These are phyloP conservation scores for Himalopsyche tibetana DNA, from an alignment of 2,888 invertebrate species.

Conservation along the genomic window DNA sequence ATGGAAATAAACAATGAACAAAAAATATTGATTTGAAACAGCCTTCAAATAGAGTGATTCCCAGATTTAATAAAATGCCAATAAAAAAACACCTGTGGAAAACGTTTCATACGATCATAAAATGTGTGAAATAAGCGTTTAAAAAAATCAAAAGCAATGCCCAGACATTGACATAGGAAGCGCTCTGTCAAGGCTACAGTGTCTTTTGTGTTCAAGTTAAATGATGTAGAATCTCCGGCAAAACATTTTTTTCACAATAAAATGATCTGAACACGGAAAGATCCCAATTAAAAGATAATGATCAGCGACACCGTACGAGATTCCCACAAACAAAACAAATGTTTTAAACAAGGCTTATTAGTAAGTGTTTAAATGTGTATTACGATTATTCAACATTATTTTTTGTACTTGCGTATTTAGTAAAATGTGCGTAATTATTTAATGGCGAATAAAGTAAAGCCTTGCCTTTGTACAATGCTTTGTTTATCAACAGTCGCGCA, in stretches of 20 bases:
- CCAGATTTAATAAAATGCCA: not conserved
- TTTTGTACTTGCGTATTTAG: not conserved
- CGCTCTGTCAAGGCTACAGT: not conserved
- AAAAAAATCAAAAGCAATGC: not conserved
- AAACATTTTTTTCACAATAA: not conserved
- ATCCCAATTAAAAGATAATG: conserved; percentile 30
- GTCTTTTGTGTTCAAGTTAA: conserved; percentile 14
- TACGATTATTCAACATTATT: too few species aligned
- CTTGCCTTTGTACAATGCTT: too few species aligned
- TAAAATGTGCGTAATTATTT: not conserved
- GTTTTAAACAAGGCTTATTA: not conserved
- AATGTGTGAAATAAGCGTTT: conserved; percentile 1
- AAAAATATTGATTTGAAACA: too few species aligned
- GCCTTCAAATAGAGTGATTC: not conserved
- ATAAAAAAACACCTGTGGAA: not conserved
- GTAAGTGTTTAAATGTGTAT: too few species aligned
- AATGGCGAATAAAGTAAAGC: not conserved
- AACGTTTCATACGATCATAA: not conserved
- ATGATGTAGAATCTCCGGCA: not conserved
- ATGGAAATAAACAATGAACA: too few species aligned
- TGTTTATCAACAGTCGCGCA: too few species aligned
- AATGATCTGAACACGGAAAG: conserved; percentile 16
- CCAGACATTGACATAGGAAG: conserved; percentile 30
- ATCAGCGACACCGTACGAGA: not conserved
- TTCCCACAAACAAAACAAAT: not conserved